Evolutionary conservation across 2,113 vertebrate species (phyloP).

Genomic region (Xiphophorus couchianus): DNA sequence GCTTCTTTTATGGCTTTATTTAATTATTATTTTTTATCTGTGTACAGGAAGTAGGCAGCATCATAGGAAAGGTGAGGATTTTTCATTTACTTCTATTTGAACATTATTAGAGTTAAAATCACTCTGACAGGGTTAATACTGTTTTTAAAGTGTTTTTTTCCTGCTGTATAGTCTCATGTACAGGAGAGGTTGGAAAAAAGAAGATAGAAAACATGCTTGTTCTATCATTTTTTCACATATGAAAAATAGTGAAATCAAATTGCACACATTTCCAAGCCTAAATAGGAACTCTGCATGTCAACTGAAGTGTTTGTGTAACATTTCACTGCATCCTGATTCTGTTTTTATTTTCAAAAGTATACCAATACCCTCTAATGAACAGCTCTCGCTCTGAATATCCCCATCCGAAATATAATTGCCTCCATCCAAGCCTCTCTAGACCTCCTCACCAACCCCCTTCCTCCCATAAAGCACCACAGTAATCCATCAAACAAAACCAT

Average conservation of each 20-base stretch:
- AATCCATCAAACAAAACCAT: slow-evolving; percentile 73
- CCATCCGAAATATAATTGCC: slow-evolving; percentile 63
- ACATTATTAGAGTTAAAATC: background rate
- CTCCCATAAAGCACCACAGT: slow-evolving; percentile 58
- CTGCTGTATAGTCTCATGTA: no score
- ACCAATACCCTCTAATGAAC: slow-evolving; percentile 39
- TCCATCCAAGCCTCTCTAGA: slow-evolving; percentile 56
- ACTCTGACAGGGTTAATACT: no score
- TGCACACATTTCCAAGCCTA: background rate
- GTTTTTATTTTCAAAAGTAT: slow-evolving; percentile 33
- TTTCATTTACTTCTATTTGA: background rate
- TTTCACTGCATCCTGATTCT: slow-evolving; percentile 15
- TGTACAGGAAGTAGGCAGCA: slow-evolving; percentile 80
- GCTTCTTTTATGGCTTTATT: slow-evolving; percentile 1
- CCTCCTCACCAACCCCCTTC: slow-evolving; percentile 22
- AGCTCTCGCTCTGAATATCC: slow-evolving; percentile 37
- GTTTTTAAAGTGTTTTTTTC: no score
- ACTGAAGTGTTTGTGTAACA: slow-evolving; percentile 2
- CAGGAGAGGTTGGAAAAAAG: no score
- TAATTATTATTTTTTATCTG: slow-evolving; percentile 26
- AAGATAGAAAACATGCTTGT: no score
- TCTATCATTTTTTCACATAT: background rate
- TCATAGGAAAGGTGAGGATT: slow-evolving; percentile 80
- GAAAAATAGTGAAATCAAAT: background rate
- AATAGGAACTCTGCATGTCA: background rate